These are phyloP conservation scores for Corythoichthys haematopterus DNA, from an alignment of 2,113 vertebrate species.

Conservation along the genomic window DNA sequence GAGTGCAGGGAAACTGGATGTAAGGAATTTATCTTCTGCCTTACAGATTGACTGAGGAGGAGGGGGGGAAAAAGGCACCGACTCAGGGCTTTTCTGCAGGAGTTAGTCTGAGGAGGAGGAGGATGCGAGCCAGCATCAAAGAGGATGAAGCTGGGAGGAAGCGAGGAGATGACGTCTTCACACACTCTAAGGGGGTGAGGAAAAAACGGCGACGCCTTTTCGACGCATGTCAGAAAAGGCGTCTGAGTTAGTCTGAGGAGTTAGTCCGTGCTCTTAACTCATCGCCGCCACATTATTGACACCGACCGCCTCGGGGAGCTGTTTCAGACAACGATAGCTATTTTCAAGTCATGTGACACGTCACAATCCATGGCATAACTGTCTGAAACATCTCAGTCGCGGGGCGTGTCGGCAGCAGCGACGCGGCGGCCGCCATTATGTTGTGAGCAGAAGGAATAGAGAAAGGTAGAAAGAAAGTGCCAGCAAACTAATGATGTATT, in stretches of 20 bases:
- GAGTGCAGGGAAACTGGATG: neutral
- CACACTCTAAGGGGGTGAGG: neutral
- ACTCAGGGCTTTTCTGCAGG: slow-evolving; percentile 27
- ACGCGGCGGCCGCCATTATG: slow-evolving; percentile 35
- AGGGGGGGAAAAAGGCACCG: neutral
- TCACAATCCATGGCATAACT: neutral
- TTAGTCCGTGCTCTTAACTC: slow-evolving; percentile 1
- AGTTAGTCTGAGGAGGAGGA: slow-evolving; percentile 43
- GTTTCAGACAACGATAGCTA: neutral
- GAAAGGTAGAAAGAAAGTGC: slow-evolving; percentile 46
- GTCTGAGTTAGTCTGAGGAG: slow-evolving; percentile 5
- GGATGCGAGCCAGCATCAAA: slow-evolving; percentile 19
- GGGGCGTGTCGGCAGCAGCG: slow-evolving; percentile 12
- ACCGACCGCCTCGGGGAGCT: neutral
- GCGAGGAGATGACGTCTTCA: slow-evolving; percentile 65
- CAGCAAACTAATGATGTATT: slow-evolving; percentile 20
- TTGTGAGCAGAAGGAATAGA: slow-evolving; percentile 42
- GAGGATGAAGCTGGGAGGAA: slow-evolving; percentile 74
- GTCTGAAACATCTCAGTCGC: slow-evolving; percentile 30
- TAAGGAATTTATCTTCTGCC: neutral
- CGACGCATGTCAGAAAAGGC: neutral
- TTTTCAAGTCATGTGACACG: neutral
- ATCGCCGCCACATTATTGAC: neutral
- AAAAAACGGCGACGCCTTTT: neutral
- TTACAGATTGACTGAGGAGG: neutral